phyloP scores from a whole-genome alignment of 1,140 invertebrate genomes.

The Himalopsyche phryganea region DNA sequence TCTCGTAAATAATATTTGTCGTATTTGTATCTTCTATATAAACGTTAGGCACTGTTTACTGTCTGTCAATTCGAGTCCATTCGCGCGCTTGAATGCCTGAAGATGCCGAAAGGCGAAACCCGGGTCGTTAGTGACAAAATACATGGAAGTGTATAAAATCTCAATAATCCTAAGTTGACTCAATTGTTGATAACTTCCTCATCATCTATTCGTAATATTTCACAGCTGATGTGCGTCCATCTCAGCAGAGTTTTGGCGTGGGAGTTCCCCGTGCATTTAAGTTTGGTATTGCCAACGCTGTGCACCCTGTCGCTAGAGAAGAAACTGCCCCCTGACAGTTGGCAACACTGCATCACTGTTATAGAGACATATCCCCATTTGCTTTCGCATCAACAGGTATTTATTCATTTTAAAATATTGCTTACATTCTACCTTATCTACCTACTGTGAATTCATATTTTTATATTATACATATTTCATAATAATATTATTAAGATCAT shows the following conservation, averaged over 20 bases:
- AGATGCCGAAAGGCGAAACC: too few species aligned
- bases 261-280: conserved; percentile 28
- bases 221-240: conserved; percentile 30
- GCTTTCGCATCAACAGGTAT: conserved; percentile 23
- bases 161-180: too few species aligned
- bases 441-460: neutral
- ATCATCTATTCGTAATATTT: too few species aligned
- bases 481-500: neutral
- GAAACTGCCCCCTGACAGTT: conserved; percentile 27
- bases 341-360: conserved; percentile 30
- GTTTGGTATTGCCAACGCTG: conserved; percentile 22
- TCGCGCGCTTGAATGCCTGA: too few species aligned
- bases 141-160: too few species aligned
- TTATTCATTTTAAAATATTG: neutral
- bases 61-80: too few species aligned
- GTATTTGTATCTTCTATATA: too few species aligned
- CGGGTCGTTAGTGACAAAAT: too few species aligned
- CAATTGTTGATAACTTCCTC: too few species aligned
- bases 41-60: too few species aligned
- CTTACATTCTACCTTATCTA: neutral
- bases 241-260: conserved; percentile 26
- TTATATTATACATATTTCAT: too few species aligned
- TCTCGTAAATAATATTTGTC: too few species aligned
- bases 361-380: conserved; percentile 30
- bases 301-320: conserved; percentile 20